Evolutionary conservation across 2,113 vertebrate species (phyloP).

Genomic region (Cavia porcellus): DNA sequence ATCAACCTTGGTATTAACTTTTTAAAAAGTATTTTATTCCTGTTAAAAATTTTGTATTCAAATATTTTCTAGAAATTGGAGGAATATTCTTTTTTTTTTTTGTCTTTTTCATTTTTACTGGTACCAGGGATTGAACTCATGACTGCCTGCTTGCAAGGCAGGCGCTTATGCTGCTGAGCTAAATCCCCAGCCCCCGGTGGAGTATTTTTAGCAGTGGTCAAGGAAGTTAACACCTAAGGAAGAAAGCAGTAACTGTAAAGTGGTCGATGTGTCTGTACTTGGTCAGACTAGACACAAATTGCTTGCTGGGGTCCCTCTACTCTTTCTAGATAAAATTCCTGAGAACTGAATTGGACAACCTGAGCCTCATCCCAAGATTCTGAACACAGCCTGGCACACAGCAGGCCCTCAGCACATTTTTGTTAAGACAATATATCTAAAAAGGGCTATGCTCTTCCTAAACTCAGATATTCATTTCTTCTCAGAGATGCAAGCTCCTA

Average conservation of each 20-base stretch:
- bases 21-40: conserved; percentile 6
- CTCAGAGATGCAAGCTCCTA: not conserved
- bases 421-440: not conserved
- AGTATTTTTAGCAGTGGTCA: not conserved
- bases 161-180: no score
- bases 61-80: conserved; percentile 8
- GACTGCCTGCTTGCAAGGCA: no score
- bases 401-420: not conserved
- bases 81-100: no score
- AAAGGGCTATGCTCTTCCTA: conserved; percentile 21
- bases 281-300: not conserved
- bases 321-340: not conserved
- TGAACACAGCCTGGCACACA: not conserved
- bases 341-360: not conserved
- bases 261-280: not conserved
- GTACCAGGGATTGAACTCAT: no score
- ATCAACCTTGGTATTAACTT: not conserved
- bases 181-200: no score
- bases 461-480: not conserved
- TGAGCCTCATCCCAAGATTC: not conserved
- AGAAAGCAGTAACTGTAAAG: not conserved
- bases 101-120: no score
- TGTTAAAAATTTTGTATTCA: conserved; percentile 42
- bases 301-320: not conserved
- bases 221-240: not conserved